Percentiles rank a stretch among this genome's conserved stretches.
Evolutionary conservation across 2,113 vertebrate genomes (phyloP).

Genomic region (Otolemur garnettii): DNA sequence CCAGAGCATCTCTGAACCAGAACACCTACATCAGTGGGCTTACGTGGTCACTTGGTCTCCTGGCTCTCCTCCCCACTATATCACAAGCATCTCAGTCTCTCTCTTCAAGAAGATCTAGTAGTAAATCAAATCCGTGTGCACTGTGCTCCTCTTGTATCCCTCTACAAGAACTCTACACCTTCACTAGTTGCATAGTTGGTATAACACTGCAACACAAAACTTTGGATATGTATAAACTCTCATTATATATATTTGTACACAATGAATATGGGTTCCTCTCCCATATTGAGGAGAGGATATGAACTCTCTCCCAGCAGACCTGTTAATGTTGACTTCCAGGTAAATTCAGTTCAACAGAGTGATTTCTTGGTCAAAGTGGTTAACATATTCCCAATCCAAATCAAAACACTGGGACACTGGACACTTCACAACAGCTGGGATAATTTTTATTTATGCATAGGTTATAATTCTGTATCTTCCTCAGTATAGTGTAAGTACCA

Average conservation of each 20-base stretch:
- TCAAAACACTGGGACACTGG: background rate
- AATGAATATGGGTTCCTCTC: background rate
- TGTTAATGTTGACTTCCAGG: background rate
- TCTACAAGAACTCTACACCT: too few species aligned
- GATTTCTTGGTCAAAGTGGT: background rate
- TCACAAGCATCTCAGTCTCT: background rate
- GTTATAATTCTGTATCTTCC: background rate
- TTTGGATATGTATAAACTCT: background rate
- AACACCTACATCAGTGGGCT: background rate
- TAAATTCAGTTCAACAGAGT: background rate
- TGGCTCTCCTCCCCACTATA: background rate
- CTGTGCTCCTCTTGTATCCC: too few species aligned
- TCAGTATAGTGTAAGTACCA: background rate
- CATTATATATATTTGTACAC: background rate
- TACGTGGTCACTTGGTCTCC: too few species aligned
- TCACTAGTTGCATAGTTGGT: background rate
- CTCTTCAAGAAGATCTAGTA: background rate
- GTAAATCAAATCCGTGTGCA: background rate
- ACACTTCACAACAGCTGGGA: background rate
- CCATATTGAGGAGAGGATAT: too few species aligned
- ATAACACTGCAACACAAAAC: background rate
- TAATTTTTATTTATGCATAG: background rate
- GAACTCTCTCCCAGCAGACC: background rate
- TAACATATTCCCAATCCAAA: background rate
- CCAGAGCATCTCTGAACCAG: background rate